Evolutionary conservation across 2,888 invertebrate species (phyloP).

Genomic region (Calephelis perditalis): DNA sequence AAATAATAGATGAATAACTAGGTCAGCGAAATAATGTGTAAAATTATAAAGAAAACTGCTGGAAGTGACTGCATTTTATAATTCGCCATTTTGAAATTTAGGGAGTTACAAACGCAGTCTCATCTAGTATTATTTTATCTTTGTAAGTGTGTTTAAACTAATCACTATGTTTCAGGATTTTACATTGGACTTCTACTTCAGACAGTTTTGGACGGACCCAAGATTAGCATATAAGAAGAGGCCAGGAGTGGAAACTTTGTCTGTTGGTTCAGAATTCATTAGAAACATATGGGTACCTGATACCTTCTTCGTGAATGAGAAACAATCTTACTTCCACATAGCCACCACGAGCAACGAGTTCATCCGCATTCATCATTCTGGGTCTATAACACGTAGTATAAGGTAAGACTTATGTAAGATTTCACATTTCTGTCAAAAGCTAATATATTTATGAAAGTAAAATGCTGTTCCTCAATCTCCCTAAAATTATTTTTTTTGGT

Average conservation of each 20-base stretch:
- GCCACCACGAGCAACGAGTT: constrained; percentile 99
- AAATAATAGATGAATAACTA: too few species aligned
- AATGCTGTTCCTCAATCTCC: too few species aligned
- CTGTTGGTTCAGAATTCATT: constrained; percentile 96
- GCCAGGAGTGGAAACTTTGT: constrained; percentile 92
- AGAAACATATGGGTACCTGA: constrained; percentile 99
- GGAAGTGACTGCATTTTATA: too few species aligned
- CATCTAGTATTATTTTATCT: not conserved
- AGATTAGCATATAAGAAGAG: constrained; percentile 93
- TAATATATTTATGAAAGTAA: too few species aligned
- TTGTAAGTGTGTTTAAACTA: not conserved
- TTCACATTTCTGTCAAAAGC: too few species aligned
- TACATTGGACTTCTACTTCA: constrained; percentile 98
- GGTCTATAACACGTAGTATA: constrained; percentile 96
- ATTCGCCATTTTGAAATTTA: too few species aligned
- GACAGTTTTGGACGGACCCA: constrained; percentile 98
- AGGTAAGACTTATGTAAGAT: constrained; percentile 79
- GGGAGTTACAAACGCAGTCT: too few species aligned
- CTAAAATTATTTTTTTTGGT: too few species aligned
- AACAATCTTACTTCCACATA: constrained; percentile 99
- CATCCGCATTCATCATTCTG: constrained; percentile 96
- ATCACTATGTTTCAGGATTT: constrained; percentile 84
- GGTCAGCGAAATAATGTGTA: too few species aligned
- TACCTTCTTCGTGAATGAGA: constrained; percentile 99
- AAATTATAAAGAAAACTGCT: too few species aligned